Base-by-base conservation (phyloP, 2,113 vertebrate genomes). In the Lycocorax pyrrhopterus region DNA sequence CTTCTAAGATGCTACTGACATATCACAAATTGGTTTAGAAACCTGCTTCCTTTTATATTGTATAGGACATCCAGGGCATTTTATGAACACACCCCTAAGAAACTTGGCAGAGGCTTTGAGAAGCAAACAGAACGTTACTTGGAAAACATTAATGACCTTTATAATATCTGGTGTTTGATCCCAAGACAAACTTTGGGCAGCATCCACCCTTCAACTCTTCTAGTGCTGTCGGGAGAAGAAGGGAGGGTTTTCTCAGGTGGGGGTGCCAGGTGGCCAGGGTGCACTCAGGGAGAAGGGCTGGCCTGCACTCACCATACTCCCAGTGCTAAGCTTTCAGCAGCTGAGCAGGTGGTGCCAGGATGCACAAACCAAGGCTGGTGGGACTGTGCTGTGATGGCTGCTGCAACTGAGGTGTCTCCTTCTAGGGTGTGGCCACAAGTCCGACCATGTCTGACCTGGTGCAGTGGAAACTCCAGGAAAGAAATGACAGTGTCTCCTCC, bases 131-230 rank as follows among this genome's bases (percentile, higher is more conserved):
- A 93, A 91, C 1, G 0, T 91, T 91, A 89, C 89, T 83, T 63
- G 84, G 96, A 91, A 96, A 96, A 94, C 81, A 96, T 80, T 78
- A 93, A 84, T 87, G 91, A 96, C 90, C 95, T 96, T 97, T 97
- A 68, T 85, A 95, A 94, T 52, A 94, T 69, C 84, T 89, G 82
- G 20, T 89, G 78, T 74, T 94, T 90, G 87, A 96, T 94, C 90
- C 88, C 66, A 90, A 91, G 87, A 85, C 59, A 96, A 96, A 91
- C 76, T 96, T 89, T 59, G 2, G 2, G 73, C 92, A 82, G 75
- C 75, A 84, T 91, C 90, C 46, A 13, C 47, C 33, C 59, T 71
- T 75, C 90, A 81, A 89, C 69, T 47, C 51, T 80, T 37, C 1
- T 4, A 46, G 66, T 8, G 44, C 73, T 72, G 75, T 66, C 87